Conservation (phyloP, 2,113 vertebrate species). For the Anarhynchus alexandrinus region DNA sequence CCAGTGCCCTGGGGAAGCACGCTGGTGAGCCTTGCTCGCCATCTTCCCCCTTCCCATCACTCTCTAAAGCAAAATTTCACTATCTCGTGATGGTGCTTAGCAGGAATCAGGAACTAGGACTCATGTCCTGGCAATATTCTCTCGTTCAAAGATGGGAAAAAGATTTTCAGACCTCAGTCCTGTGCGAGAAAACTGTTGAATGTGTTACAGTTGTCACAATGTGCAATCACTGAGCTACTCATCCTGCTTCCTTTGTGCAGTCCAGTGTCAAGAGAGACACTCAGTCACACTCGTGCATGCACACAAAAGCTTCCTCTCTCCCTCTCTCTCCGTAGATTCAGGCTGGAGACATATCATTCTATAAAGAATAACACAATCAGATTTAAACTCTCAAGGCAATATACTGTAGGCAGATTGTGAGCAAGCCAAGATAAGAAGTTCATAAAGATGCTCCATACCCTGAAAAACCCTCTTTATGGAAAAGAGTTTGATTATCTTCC, state of each 20-base stretch:
- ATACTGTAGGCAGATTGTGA: background rate
- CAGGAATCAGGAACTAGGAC: background rate
- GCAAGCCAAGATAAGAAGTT: background rate
- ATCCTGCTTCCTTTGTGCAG: background rate
- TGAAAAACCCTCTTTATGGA: background rate
- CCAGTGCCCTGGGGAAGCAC: background rate
- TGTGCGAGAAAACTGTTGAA: background rate
- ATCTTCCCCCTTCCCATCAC: background rate
- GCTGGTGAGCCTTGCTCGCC: background rate
- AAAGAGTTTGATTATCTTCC: background rate
- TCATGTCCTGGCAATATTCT: background rate
- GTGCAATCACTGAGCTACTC: background rate
- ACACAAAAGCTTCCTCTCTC: background rate
- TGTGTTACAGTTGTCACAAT: background rate
- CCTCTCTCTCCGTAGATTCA: background rate
- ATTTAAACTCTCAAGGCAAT: background rate
- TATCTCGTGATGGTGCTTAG: background rate
- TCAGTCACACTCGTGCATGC: background rate
- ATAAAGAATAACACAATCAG: background rate
- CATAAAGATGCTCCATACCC: background rate
- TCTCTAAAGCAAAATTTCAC: background rate
- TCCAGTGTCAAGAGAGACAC: background rate
- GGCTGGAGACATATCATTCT: background rate
- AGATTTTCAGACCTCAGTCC: background rate
- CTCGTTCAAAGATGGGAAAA: background rate